Percentiles rank a stretch among this genome's conserved stretches.
These are phyloP conservation scores for Cheilosia soror DNA, from an alignment of 2,888 invertebrate species.

Conservation along the genomic window DNA sequence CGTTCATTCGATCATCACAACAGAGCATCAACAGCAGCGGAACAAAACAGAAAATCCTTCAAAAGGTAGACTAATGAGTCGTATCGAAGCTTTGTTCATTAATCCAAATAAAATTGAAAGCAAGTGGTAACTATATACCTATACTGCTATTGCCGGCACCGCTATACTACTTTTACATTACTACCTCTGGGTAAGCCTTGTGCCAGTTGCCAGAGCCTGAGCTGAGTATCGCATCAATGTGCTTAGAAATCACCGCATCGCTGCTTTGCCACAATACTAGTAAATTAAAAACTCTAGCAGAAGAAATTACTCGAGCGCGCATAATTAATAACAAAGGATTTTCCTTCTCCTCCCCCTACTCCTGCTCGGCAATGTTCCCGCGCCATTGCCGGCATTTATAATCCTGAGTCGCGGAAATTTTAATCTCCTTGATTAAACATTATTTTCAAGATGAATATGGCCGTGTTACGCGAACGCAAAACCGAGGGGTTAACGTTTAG, in stretches of 20 bases:
- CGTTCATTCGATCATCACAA: conserved; percentile 62
- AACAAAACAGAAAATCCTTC: conserved; percentile 69
- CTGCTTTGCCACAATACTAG: conserved; percentile 54
- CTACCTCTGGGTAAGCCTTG: neutral
- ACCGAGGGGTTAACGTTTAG: conserved; percentile 70
- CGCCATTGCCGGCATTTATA: conserved; percentile 41
- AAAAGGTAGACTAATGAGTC: conserved; percentile 75
- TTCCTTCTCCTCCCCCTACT: conserved; percentile 11
- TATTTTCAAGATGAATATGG: conserved; percentile 75
- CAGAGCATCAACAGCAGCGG: conserved; percentile 17
- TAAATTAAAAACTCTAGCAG: conserved; percentile 64
- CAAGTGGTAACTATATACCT: conserved; percentile 66
- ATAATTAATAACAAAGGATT: conserved; percentile 76
- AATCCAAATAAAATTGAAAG: conserved; percentile 75
- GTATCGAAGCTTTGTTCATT: conserved; percentile 75
- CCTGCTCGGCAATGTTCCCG: neutral
- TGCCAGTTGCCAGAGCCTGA: neutral
- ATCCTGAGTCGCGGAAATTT: conserved; percentile 75
- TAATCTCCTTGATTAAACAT: conserved; percentile 76
- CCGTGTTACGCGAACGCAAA: conserved; percentile 46
- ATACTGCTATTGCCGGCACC: too few relatives aligned
- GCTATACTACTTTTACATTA: conserved; percentile 14
- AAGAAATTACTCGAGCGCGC: conserved; percentile 74
- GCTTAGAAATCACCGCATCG: conserved; percentile 71
- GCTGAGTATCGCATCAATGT: conserved; percentile 29